Base-by-base conservation (phyloP, 2,113 vertebrate species). In the Cynopterus brachyotis region DNA sequence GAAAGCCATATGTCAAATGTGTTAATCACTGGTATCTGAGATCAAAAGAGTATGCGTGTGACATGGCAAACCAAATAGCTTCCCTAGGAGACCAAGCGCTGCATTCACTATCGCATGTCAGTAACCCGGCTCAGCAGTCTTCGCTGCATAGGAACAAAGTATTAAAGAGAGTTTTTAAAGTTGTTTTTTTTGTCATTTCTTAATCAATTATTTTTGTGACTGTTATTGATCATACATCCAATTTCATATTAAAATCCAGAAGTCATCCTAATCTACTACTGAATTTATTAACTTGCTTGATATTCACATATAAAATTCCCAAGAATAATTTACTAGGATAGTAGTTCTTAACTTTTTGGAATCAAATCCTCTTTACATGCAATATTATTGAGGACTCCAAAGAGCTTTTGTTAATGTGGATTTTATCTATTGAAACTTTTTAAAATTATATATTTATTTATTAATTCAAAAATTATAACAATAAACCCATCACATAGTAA, bases 1-100 rank as follows among this genome's bases (percentile, higher is more conserved):
- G 24, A 45, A 91, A 97, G 67, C 40, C 73, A 75, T 92, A 87
- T 89, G 87, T 84, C 92, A 80, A 73, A 64, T 32, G 57, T 76
- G 73, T 94, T 84, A 97, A 96, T 35, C 7, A 10, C 8, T 26
- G 91, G 35, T 0, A 3, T 60, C 53, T 57, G 81, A 57, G 79
- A 95, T 73, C 6, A 79, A 67, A 1, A 0, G 6, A 9, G 22
- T 2, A 2, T 9, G 1, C 5, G 26, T 69, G 24, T 79, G 72
- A 83, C 30, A 16, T 1, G 2, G 2, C 53, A 92, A 93, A 96
- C 59, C 7, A 35, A 94, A 83, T 4, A 81, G 5, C 30, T 28
- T 86, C 22, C 67, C 88, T 60, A 28, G 24, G 59, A 89, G 2
- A 92, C 15, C 53, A 30, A 76, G 42, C 37, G 0, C 0, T 19